phyloP scores from a whole-genome alignment of 1,140 invertebrate species.

The Elymnias hypermnestra region DNA sequence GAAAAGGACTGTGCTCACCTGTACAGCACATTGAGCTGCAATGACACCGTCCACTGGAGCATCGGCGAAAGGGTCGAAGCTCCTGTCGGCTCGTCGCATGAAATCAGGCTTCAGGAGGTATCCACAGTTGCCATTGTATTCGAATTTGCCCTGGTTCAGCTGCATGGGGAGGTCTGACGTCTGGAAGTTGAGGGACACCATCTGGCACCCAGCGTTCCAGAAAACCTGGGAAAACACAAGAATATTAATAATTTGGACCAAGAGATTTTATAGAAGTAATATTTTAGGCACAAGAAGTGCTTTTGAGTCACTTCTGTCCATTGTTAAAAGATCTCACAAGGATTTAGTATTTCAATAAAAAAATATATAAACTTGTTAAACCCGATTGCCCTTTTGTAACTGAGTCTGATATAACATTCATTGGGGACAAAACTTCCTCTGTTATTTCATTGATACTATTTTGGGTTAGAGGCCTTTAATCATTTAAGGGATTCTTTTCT shows the following conservation, averaged over 20 bases:
- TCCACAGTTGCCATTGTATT: conserved; percentile 97
- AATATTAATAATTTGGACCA: background rate
- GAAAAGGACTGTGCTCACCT: conserved; percentile 78
- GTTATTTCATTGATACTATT: too few relatives aligned
- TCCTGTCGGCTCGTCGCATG: conserved; percentile 96
- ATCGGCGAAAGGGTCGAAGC: conserved; percentile 99
- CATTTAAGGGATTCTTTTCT: too few relatives aligned
- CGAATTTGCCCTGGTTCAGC: conserved; percentile 99
- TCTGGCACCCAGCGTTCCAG: conserved; percentile 95
- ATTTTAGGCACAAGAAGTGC: too few relatives aligned
- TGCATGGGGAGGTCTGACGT: conserved; percentile 99
- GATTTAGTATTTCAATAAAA: too few relatives aligned
- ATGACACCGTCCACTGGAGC: conserved; percentile 99
- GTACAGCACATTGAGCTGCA: conserved; percentile 97
- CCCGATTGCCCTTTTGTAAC: too few relatives aligned
- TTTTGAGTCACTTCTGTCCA: too few relatives aligned
- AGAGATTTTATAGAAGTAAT: background rate
- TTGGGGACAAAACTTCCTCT: too few relatives aligned
- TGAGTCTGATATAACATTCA: too few relatives aligned
- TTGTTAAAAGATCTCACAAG: too few relatives aligned
- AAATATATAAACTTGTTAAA: too few relatives aligned
- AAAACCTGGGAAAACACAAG: conserved; percentile 80
- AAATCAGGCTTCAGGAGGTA: conserved; percentile 99
- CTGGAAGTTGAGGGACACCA: conserved; percentile 99
- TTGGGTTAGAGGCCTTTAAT: too few relatives aligned